Evolutionary conservation across 2,797 vertebrate species (phyloP).

Genomic region (Channa striata): DNA sequence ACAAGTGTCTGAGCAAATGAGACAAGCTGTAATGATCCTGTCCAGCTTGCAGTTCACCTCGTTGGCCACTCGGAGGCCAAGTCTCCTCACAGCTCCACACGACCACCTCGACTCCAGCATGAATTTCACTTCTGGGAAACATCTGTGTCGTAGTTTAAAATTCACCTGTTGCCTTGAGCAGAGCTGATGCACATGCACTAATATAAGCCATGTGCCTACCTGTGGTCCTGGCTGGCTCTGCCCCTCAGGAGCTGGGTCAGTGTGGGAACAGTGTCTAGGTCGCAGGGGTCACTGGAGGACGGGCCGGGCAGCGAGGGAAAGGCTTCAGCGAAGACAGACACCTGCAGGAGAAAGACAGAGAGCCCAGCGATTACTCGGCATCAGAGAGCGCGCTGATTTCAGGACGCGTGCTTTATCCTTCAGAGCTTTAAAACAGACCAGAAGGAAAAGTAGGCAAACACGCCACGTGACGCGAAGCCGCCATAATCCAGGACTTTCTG

Average conservation of each 20-base stretch:
- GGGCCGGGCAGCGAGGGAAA: conserved; percentile 69
- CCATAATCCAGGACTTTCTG: neutral
- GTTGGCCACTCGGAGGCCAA: conserved; percentile 57
- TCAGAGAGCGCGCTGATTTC: neutral
- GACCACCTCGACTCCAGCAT: neutral
- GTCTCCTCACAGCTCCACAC: neutral
- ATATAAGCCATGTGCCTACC: conserved; percentile 49
- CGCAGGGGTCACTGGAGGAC: conserved; percentile 39
- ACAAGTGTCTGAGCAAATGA: no score
- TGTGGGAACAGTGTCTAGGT: conserved; percentile 68
- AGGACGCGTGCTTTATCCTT: neutral
- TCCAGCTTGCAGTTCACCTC: conserved; percentile 20
- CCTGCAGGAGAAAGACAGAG: conserved; percentile 59
- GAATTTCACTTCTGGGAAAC: no score
- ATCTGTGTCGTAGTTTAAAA: conserved; percentile 1
- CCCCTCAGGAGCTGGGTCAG: conserved; percentile 77
- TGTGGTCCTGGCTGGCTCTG: conserved; percentile 57
- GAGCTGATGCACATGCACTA: neutral
- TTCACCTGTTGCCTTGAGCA: neutral
- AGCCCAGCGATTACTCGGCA: neutral
- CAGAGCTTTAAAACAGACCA: neutral
- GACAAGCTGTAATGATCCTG: no score
- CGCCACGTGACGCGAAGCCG: neutral
- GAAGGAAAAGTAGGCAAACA: neutral
- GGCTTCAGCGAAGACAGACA: conserved; percentile 73